A percentile compares a stretch with the other conserved stretches of the same genome.
These are phyloP conservation scores for Odontomyia ornata DNA, from an alignment of 2,888 invertebrate species.

Conservation along the genomic window DNA sequence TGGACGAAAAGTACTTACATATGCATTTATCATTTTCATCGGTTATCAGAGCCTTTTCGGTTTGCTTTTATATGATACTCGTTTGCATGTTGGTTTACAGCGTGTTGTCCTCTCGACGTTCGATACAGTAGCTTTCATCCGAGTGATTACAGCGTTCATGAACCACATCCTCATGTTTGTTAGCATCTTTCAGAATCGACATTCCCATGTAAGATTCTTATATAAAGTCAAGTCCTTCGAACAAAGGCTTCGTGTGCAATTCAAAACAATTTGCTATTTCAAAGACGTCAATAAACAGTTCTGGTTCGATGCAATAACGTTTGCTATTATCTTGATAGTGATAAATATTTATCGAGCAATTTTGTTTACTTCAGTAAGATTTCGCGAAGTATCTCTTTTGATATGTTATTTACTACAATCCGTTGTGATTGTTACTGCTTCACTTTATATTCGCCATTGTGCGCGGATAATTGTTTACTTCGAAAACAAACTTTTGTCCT, in stretches of 20 bases:
- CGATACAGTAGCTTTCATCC: background rate
- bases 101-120: background rate
- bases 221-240: background rate
- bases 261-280: background rate
- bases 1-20: background rate
- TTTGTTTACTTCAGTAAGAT: background rate
- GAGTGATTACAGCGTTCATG: background rate
- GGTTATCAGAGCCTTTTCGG: background rate
- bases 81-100: background rate
- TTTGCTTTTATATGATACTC: background rate
- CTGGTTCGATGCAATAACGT: background rate
- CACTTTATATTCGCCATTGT: background rate
- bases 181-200: background rate
- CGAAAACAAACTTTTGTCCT: background rate
- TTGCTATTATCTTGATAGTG: background rate
- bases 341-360: background rate
- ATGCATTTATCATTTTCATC: background rate
- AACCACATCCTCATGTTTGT: background rate
- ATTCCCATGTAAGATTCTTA: background rate
- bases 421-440: background rate
- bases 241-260: background rate
- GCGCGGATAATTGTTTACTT: conserved; percentile 16
- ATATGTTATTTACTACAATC: conserved; percentile 10
- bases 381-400: background rate
- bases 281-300: background rate